Conservation (phyloP, 1,140 invertebrate genomes). For the Sinonovacula constricta region DNA sequence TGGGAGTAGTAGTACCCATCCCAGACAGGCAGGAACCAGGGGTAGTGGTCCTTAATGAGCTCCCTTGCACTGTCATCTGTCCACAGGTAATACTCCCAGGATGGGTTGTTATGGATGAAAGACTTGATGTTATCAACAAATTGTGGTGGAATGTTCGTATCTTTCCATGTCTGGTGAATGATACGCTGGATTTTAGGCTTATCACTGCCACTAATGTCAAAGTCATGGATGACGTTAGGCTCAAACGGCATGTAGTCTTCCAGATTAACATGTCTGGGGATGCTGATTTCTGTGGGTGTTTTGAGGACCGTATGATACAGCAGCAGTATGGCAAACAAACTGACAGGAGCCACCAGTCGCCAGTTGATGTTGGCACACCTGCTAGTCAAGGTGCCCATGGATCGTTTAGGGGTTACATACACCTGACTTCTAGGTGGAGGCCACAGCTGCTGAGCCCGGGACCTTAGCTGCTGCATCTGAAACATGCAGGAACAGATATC, state of each 20-base stretch:
- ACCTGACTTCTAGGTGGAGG: too few relatives aligned
- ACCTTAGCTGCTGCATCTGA: too few relatives aligned
- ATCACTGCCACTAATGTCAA: constrained; percentile 34
- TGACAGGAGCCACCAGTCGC: not conserved
- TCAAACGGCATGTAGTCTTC: constrained; percentile 27
- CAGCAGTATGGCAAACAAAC: not conserved
- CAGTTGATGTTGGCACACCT: not conserved
- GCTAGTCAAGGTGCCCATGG: too few relatives aligned
- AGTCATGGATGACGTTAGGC: constrained; percentile 23
- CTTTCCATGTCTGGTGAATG: constrained; percentile 71
- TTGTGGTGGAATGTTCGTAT: constrained; percentile 52
- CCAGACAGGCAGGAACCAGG: constrained; percentile 58
- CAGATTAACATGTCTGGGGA: not conserved
- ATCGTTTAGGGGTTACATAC: too few relatives aligned
- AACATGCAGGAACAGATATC: too few relatives aligned
- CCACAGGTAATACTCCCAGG: constrained; percentile 73
- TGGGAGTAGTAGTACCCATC: constrained; percentile 49
- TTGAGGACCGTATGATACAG: not conserved
- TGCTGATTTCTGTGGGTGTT: not conserved
- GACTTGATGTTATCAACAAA: constrained; percentile 58
- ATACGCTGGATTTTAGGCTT: constrained; percentile 62
- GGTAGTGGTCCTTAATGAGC: constrained; percentile 59
- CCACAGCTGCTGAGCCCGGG: too few relatives aligned
- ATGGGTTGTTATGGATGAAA: constrained; percentile 59
- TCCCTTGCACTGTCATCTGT: constrained; percentile 62